A percentile compares a stretch with the other conserved stretches of the same genome.
Evolutionary conservation across 2,888 invertebrate species (phyloP).

Genomic region (Muschampia plurimacula): DNA sequence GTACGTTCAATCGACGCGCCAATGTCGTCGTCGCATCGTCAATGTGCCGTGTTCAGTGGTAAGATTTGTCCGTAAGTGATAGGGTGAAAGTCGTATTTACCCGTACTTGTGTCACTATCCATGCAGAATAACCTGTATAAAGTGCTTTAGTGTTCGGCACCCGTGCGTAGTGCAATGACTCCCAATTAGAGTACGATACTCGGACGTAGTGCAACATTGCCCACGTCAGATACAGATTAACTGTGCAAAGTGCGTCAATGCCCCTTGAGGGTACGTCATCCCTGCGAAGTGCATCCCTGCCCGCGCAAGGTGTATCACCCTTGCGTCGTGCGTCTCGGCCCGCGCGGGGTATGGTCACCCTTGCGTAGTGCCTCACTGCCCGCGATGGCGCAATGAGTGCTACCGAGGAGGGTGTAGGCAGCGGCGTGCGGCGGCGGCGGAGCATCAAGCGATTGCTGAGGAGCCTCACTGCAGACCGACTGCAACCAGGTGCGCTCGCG

Average conservation of each 20-base stretch:
- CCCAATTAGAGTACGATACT: too few species aligned
- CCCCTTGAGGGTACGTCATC: too few species aligned
- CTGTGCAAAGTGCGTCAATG: too few species aligned
- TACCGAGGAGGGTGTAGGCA: slow-evolving; percentile 70
- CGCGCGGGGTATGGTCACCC: background rate
- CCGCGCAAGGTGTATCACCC: background rate
- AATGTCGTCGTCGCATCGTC: too few species aligned
- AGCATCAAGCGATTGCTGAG: slow-evolving; percentile 82
- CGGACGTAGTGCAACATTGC: too few species aligned
- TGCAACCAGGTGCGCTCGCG: slow-evolving; percentile 67
- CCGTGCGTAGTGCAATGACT: background rate
- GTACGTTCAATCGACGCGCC: too few species aligned
- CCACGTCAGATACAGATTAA: too few species aligned
- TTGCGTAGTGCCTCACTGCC: background rate
- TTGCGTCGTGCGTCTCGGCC: background rate
- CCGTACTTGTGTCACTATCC: background rate
- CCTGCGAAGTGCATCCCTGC: background rate
- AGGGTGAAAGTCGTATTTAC: background rate
- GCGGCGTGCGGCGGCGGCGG: slow-evolving; percentile 76
- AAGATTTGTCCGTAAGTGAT: background rate
- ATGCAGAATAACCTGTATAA: background rate
- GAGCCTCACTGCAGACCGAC: slow-evolving; percentile 79
- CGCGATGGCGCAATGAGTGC: slow-evolving; percentile 42
- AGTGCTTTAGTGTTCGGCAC: background rate
- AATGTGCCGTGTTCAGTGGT: too few species aligned